A percentile compares a stretch with the other conserved stretches of the same genome.
These are phyloP conservation scores for Diorhabda carinulata DNA, from an alignment of 1,140 invertebrate species.

Conservation along the genomic window DNA sequence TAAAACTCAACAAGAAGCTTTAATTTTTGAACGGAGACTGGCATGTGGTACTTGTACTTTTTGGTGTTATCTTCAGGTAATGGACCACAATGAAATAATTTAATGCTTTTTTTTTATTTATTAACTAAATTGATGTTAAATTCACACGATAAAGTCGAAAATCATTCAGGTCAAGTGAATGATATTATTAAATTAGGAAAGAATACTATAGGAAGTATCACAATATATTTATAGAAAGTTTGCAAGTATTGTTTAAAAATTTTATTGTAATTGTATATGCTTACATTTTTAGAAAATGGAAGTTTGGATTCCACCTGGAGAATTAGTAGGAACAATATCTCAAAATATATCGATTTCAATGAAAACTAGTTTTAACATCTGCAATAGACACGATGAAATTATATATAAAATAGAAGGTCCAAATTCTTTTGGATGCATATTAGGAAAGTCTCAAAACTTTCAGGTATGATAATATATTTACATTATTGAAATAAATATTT, in stretches of 20 bases:
- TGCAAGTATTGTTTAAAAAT: too few species aligned
- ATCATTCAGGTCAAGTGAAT: too few species aligned
- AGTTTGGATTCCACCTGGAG: constrained; percentile 54
- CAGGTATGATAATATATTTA: constrained; percentile 39
- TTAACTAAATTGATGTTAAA: too few species aligned
- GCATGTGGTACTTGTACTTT: constrained; percentile 48
- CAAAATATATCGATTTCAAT: constrained; percentile 52
- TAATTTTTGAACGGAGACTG: constrained; percentile 55
- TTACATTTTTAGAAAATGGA: constrained; percentile 47
- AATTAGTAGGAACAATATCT: constrained; percentile 53
- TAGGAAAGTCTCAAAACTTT: constrained; percentile 50
- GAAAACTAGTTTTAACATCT: constrained; percentile 52
- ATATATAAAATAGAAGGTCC: constrained; percentile 56
- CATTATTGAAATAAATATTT: too few species aligned
- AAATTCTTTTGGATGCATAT: constrained; percentile 40
- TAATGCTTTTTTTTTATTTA: too few species aligned
- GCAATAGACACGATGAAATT: constrained; percentile 49
- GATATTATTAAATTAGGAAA: too few species aligned
- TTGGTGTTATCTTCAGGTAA: constrained; percentile 39
- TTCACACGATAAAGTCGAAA: too few species aligned
- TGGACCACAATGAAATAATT: too few species aligned
- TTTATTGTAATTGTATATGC: constrained; percentile 1
- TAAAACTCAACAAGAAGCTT: constrained; percentile 60
- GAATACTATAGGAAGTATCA: too few species aligned
- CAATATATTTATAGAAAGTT: too few species aligned